Conservation (phyloP, 2,888 invertebrate species). For the Nymphalis urticae region DNA sequence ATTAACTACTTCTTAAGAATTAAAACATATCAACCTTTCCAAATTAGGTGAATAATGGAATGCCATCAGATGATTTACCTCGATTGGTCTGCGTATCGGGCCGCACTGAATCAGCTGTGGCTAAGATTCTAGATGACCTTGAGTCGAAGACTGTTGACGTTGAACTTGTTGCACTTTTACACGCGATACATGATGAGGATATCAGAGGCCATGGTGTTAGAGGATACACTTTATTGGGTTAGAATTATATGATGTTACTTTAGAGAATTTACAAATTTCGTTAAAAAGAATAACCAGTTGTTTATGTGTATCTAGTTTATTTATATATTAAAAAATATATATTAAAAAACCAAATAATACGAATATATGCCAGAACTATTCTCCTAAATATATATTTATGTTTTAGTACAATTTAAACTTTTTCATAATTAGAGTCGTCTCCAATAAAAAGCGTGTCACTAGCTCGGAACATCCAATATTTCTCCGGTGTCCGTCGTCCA, state of each 20-base stretch:
- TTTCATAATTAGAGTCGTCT: constrained; percentile 54
- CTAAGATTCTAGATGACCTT: constrained; percentile 83
- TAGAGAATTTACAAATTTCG: too few relatives aligned
- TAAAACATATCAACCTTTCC: too few relatives aligned
- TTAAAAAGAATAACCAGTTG: too few relatives aligned
- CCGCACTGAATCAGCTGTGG: constrained; percentile 89
- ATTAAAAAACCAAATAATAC: too few relatives aligned
- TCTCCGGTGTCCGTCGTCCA: constrained; percentile 84
- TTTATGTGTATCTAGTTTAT: too few relatives aligned
- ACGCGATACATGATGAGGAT: constrained; percentile 81
- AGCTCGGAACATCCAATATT: constrained; percentile 81
- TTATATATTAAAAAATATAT: too few relatives aligned
- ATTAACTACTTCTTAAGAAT: too few relatives aligned
- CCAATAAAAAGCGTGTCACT: constrained; percentile 63
- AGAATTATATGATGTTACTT: constrained; percentile 29
- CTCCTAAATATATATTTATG: too few relatives aligned
- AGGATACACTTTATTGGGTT: constrained; percentile 85
- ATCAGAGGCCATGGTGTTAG: constrained; percentile 86
- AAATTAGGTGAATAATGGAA: constrained; percentile 77
- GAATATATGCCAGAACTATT: too few relatives aligned
- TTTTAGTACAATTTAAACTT: too few relatives aligned
- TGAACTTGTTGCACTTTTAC: constrained; percentile 82
- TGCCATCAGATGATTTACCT: constrained; percentile 85
- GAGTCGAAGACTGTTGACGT: constrained; percentile 82
- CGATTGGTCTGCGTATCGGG: constrained; percentile 89